Percentiles rank a stretch among this genome's conserved stretches.
Evolutionary conservation across 2,888 invertebrate species (phyloP).

Genomic region (Strigamia transsilvanica): DNA sequence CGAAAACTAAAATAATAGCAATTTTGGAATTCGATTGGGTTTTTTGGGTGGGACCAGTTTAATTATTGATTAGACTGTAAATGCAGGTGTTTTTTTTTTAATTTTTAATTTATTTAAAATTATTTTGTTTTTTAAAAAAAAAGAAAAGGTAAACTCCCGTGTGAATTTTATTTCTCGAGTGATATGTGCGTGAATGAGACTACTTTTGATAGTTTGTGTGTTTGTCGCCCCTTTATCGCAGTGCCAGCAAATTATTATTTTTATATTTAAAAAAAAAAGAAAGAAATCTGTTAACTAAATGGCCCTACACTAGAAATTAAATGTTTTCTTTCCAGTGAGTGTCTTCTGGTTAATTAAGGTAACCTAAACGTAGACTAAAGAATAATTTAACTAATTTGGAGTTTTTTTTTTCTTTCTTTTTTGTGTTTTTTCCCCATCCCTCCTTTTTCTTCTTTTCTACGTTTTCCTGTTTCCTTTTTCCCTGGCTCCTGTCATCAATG

Average conservation of each 20-base stretch:
- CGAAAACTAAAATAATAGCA: conserved; percentile 15
- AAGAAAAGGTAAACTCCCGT: neutral
- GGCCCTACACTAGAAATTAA: conserved; percentile 27
- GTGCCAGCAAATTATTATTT: conserved; percentile 35
- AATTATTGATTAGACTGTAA: neutral
- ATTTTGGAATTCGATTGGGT: conserved; percentile 9
- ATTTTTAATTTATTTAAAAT: neutral
- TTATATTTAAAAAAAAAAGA: neutral
- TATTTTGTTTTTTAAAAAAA: neutral
- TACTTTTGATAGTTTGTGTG: neutral
- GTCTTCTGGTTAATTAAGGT: conserved; percentile 48
- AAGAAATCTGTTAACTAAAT: neutral
- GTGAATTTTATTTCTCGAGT: neutral
- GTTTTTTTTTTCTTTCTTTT: conserved; percentile 32
- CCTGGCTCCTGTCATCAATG: conserved; percentile 55
- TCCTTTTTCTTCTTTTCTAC: conserved; percentile 57
- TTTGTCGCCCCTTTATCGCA: conserved; percentile 28
- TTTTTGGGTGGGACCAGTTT: neutral
- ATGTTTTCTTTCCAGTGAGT: conserved; percentile 37
- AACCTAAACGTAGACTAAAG: conserved; percentile 30
- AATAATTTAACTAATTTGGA: conserved; percentile 40
- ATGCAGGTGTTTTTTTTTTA: neutral
- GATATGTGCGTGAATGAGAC: neutral
- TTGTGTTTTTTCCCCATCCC: conserved; percentile 50
- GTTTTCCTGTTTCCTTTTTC: conserved; percentile 55